A percentile compares a stretch with the other conserved stretches of the same genome.
Conservation (phyloP, 2,113 vertebrate species). For the Peromyscus maniculatus region DNA sequence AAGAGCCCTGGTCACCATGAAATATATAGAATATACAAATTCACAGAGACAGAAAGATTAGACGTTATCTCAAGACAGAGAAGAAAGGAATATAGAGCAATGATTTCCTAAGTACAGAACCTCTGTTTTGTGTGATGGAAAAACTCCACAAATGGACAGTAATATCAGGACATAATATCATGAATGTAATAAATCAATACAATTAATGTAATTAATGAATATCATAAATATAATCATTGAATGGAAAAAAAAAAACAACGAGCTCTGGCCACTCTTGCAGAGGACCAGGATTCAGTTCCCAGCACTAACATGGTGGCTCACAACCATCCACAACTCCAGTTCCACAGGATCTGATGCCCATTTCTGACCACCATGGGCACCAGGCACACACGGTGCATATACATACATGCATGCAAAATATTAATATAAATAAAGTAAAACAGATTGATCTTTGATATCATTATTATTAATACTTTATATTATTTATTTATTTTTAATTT, state of each 20-base stretch:
- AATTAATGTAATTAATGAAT: too few relatives aligned
- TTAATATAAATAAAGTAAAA: neutral
- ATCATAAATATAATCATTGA: too few relatives aligned
- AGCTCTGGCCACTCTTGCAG: neutral
- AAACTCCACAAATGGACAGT: too few relatives aligned
- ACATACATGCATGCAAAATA: neutral
- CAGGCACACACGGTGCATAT: neutral
- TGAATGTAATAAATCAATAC: too few relatives aligned
- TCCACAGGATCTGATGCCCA: neutral
- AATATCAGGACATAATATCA: too few relatives aligned
- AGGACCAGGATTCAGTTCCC: neutral
- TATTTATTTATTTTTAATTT: neutral
- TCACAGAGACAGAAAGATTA: too few relatives aligned
- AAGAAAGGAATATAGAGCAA: too few relatives aligned
- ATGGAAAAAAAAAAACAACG: too few relatives aligned
- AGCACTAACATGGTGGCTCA: neutral
- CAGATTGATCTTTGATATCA: neutral
- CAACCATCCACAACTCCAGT: neutral
- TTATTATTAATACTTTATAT: neutral
- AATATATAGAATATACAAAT: too few relatives aligned
- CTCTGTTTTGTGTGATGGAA: too few relatives aligned
- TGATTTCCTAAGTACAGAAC: too few relatives aligned
- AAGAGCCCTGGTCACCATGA: neutral
- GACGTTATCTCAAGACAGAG: too few relatives aligned
- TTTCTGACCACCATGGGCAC: neutral